Evolutionary conservation across 1,140 invertebrate species (phyloP), one percentile per base, ranked within the genome.

Genomic region (Neodiprion lecontei): DNA sequence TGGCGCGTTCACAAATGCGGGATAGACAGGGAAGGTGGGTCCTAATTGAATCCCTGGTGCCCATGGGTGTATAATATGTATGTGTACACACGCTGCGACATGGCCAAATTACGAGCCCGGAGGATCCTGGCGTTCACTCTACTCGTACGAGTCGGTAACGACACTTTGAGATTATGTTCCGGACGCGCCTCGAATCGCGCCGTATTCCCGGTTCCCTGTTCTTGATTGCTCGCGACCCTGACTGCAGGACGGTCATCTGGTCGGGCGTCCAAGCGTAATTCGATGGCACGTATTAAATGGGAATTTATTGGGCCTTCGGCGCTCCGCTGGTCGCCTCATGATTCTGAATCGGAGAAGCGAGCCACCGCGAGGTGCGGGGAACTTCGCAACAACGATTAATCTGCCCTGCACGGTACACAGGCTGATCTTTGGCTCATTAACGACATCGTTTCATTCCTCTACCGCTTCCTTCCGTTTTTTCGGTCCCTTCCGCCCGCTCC

Each of bases 1-100:
- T 61, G 53, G 53, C 53, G 53, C 53, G 53, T 61, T 61, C n/a
- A 61, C 53, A 61, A 40, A 61, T 61, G 53, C 53, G n/a, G 53
- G 53, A 40, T 40, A 40, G 28, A 40, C 28, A 40, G 28, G 28
- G 28, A 40, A 40, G 28, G 28, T 40, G 28, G 28, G 28, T 14
- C 53, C 28, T 61, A 61, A 61, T 61, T 61, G 53, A 61, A 61
- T 61, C 11, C n/a, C 53, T 61, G 11, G 53, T 61, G 53, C 53
- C 28, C 28, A 40, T 1, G 28, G 28, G 28, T 40, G 28, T 40
- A 40, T 40, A 40, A 40, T 40, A 40, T 5, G 28, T 40, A 40
- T 40, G 28, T 40, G 28, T 40, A 40, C 5, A 40, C 28, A 40
- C 1, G 28, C 28, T 40, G 28, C 28, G 28, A 40, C 28, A 5